Conservation (phyloP, 2,113 vertebrate species). For the Sinocyclocheilus anshuiensis region DNA sequence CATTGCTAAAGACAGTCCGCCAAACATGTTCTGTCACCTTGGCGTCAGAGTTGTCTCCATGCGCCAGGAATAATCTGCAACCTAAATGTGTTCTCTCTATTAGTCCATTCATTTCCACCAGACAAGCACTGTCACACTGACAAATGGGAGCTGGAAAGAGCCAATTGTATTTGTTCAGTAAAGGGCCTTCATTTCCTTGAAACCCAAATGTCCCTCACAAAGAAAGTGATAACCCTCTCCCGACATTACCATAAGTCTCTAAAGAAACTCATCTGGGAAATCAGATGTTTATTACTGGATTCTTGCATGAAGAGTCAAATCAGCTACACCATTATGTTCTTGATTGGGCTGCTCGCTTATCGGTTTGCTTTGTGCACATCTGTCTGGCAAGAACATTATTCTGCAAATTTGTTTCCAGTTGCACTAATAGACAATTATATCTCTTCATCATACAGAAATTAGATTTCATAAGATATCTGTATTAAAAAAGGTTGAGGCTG, state of each 20-base stretch:
- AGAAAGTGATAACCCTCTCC: conserved; percentile 45
- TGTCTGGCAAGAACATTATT: conserved; percentile 21
- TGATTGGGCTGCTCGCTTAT: conserved; percentile 3
- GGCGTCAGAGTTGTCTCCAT: not conserved
- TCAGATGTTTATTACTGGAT: conserved; percentile 24
- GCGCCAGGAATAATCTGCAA: conserved; percentile 65
- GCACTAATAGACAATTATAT: conserved; percentile 15
- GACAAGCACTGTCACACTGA: conserved; percentile 74
- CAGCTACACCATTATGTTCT: not conserved
- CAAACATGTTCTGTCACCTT: conserved; percentile 5
- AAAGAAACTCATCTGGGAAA: conserved; percentile 37
- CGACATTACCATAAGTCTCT: conserved; percentile 32
- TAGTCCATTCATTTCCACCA: conserved; percentile 73
- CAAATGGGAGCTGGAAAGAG: conserved; percentile 69
- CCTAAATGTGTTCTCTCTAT: conserved; percentile 69
- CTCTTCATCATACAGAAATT: conserved; percentile 1
- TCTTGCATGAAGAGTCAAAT: conserved; percentile 28
- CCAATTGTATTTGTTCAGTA: conserved; percentile 70
- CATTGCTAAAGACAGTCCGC: not conserved
- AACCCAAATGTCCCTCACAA: conserved; percentile 65
- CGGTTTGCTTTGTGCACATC: conserved; percentile 14
- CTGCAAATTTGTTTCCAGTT: conserved; percentile 17
- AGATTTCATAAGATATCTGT: conserved; percentile 17
- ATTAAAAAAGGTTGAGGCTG: conserved; percentile 9
- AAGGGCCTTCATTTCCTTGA: conserved; percentile 64